Conservation (phyloP, 2,113 vertebrate species). For the Phocoena phocoena region DNA sequence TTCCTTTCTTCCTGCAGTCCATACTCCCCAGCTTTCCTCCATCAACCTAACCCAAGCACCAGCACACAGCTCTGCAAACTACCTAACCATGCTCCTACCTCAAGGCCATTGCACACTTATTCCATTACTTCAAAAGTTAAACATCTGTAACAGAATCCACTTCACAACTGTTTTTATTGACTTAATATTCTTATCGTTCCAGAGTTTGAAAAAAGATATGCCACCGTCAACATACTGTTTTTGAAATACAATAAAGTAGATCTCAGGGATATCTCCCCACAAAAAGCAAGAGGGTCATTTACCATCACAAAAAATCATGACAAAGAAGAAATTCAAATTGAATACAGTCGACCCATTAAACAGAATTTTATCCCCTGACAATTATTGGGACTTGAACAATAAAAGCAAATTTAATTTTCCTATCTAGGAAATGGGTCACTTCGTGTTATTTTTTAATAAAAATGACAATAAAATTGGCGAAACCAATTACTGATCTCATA, state of each 20-base stretch:
- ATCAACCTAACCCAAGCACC: fast-evolving
- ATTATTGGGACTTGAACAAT: neutral
- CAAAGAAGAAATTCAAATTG: neutral
- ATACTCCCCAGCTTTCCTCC: neutral
- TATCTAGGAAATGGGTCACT: neutral
- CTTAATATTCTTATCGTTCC: neutral
- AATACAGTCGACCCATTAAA: neutral
- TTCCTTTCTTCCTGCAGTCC: neutral
- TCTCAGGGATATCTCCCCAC: neutral
- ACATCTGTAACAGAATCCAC: neutral
- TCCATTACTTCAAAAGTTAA: neutral
- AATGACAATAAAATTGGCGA: neutral
- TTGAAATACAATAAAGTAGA: neutral
- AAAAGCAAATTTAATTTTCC: neutral
- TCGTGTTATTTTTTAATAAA: neutral
- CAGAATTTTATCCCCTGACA: neutral
- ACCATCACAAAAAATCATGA: neutral
- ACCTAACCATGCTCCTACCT: neutral
- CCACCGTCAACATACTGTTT: neutral
- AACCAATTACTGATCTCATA: neutral
- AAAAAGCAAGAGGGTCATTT: neutral
- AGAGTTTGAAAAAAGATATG: neutral
- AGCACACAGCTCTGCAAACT: neutral
- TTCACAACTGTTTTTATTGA: neutral
- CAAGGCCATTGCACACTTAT: neutral